Conservation (phyloP, 53 echinoderm and acorn worm genomes). For the Stichopus horrens region DNA sequence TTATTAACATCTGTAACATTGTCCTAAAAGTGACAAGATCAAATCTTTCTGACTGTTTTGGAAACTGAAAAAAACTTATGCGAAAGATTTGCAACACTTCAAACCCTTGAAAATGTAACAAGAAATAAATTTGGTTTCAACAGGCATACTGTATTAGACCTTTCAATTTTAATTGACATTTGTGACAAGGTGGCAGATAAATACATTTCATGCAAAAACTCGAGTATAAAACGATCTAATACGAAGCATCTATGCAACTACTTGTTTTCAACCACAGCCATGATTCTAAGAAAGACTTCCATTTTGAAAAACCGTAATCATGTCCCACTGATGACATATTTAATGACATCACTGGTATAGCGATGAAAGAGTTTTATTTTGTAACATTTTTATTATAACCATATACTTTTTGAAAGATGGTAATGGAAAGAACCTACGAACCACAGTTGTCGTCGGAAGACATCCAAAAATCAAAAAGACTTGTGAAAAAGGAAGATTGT, state of each 20-base stretch:
- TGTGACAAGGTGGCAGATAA: neutral
- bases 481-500: too few species aligned
- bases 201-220: neutral
- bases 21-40: too few species aligned
- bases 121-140: neutral
- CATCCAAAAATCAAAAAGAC: neutral
- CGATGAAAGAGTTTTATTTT: neutral
- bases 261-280: neutral
- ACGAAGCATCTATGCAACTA: neutral
- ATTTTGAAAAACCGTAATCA: neutral
- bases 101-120: neutral
- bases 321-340: neutral
- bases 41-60: too few species aligned
- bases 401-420: neutral
- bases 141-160: neutral
- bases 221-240: neutral
- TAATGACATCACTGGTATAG: neutral
- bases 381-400: neutral
- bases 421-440: neutral
- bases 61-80: too few species aligned
- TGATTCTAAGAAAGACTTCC: neutral
- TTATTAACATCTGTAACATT: too few species aligned
- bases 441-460: neutral
- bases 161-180: neutral
- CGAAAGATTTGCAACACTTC: too few species aligned